Percentiles rank a stretch among this genome's conserved stretches.
Conservation (phyloP, 2,113 vertebrate genomes). For the Hyperoodon ampullatus region DNA sequence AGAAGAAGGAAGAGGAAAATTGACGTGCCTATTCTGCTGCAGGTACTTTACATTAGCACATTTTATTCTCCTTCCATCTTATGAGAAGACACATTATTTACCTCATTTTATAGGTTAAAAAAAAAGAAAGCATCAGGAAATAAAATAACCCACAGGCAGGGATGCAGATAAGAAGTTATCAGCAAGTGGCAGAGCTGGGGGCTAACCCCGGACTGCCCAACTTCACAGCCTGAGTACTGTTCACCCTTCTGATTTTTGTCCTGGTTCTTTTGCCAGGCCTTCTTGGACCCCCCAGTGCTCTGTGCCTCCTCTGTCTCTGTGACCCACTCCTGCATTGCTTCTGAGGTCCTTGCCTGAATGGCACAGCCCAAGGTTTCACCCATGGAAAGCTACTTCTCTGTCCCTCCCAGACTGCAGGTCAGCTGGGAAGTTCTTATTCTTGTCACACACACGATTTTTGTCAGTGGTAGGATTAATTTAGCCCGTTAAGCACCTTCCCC, state of each 20-base stretch:
- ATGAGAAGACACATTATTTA: background rate
- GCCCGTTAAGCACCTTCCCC: constrained; percentile 60
- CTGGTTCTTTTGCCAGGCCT: background rate
- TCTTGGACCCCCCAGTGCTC: fast-evolving
- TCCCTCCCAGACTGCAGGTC: background rate
- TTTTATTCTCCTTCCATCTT: background rate
- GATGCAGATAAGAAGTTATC: background rate
- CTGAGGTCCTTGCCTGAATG: background rate
- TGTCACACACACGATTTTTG: constrained; percentile 17
- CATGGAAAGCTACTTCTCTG: background rate
- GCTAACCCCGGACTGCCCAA: background rate
- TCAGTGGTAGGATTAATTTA: constrained; percentile 66
- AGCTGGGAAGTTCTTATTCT: constrained; percentile 24
- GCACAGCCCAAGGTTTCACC: background rate
- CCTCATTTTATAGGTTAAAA: background rate
- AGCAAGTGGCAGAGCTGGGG: background rate
- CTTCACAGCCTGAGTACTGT: background rate
- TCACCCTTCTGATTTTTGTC: too few relatives aligned
- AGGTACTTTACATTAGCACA: background rate
- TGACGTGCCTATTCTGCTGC: background rate
- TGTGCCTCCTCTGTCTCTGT: background rate
- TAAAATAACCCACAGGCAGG: background rate
- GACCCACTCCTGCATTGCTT: background rate
- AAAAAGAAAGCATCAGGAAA: background rate
- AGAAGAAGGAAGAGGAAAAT: background rate